Base-by-base conservation (phyloP, 64 coral and sea anemone genomes). In the Anthopleura sola region DNA sequence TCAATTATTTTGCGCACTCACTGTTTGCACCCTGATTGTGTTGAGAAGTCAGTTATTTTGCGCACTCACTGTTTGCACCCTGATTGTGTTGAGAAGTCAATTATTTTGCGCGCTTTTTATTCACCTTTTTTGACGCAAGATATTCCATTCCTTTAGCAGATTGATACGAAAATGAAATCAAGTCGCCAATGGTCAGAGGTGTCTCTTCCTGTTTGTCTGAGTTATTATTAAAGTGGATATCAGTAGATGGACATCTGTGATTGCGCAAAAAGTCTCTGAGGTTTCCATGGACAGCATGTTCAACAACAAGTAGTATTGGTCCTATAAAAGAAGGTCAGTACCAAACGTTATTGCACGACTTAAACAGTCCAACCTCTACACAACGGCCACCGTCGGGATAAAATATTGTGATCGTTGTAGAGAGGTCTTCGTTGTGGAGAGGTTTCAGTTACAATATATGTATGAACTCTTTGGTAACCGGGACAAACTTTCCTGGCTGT, bases 81-180 rank as follows among this genome's bases (percentile, higher is more conserved):
- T n/a, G n/a, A n/a, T n/a, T n/a, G n/a, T n/a, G n/a, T n/a, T n/a
- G n/a, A n/a, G n/a, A n/a, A n/a, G n/a, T n/a, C n/a, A n/a, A n/a
- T n/a, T n/a, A 53, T 53, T 53, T 53, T 53, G 50, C 50, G 50
- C 50, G 58, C 58, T n/a, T n/a, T n/a, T n/a, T 23, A 32, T 71
- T 86, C 90, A 98, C 96, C 90, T 98, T 98, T 85, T 90, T 98
- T 31, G 92, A 91, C 5, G 92, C 84, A 18, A 98, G n/a, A 77
- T 94, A 94, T 54, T 83, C 90, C 96, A 98, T 98, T 82, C 96
- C 96, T 84, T 86, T 88, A n/a, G 92, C 78, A 82, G 93, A 88
- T 75, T 98, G 96, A 68, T 94, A 98, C 38, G 92, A 92, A 81
- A 90, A 89, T 26, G 96, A 94, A 64, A 94, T 78, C 37, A 98